Evolutionary conservation across 2,888 invertebrate genomes (phyloP).

Genomic region (Glyphotaelius pellucidus): DNA sequence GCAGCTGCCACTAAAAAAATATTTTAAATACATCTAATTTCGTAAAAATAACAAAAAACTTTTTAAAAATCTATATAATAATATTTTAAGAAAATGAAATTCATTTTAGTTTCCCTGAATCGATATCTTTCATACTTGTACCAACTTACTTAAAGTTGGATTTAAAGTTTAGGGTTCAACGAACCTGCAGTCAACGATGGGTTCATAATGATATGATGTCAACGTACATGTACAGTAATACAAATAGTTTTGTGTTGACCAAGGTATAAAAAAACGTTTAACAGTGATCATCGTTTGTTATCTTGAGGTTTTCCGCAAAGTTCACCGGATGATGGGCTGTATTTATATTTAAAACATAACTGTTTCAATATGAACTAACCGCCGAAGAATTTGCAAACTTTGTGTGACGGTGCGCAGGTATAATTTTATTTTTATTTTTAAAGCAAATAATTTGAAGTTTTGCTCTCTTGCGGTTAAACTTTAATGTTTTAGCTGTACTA

Average conservation of each 20-base stretch:
- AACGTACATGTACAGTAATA: neutral
- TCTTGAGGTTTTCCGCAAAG: neutral
- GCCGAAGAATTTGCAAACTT: neutral
- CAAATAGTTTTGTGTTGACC: neutral
- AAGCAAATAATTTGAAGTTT: neutral
- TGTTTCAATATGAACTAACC: neutral
- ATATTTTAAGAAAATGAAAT: neutral
- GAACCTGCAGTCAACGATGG: neutral
- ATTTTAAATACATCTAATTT: no score
- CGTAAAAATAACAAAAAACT: no score
- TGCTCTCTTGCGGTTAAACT: neutral
- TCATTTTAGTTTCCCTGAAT: neutral
- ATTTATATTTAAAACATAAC: neutral
- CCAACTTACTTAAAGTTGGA: no score
- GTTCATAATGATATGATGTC: neutral
- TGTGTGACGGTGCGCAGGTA: neutral
- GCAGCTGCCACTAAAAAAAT: no score
- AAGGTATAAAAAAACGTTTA: neutral
- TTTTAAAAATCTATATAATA: neutral
- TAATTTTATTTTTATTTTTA: neutral
- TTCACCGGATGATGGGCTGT: neutral
- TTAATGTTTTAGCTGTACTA: neutral
- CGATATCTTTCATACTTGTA: neutral
- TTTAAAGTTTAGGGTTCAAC: neutral
- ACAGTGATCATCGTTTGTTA: neutral